Base-by-base conservation (phyloP, 2,888 invertebrate species). In the Phania funesta region DNA sequence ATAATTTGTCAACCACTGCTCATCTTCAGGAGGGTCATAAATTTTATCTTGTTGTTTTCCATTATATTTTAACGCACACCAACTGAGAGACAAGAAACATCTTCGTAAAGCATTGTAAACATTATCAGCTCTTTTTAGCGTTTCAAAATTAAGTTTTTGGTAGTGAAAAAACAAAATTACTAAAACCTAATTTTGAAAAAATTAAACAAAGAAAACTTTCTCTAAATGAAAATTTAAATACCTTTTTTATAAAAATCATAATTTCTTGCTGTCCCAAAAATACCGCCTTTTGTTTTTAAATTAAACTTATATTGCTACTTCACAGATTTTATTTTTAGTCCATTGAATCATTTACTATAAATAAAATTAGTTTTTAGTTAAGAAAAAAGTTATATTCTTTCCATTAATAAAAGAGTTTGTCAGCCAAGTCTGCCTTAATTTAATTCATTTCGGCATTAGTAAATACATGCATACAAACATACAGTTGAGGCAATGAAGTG, bases 201-300 rank as follows among this genome's bases (percentile, higher is more conserved):
- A n/a, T n/a, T n/a, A n/a, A 44, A 29, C 46, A 71, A 52, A 78
- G 70, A 50, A 60, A 70, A 80, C 80, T 80, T 80, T 80, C 80
- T 80, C 80, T 41, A 46, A 70, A 58, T 64, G 75, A 64, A 75
- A 74, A 68, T 54, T 65, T 80, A 54, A 80, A 44, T 3, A 38
- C 22, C 18, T 46, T 22, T 24, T 64, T 56, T 46, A 20, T 26
- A 35, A 26, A 38, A 65, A 48, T 26, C n/a, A n/a, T n/a, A n/a
- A 26, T 6, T 26, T 13, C 18, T 9, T 32, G 35, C 35, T 13
- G 35, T 38, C 2, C 1, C 0, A 35, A 35, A 9, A 35, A 35
- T 3, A 5, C 26, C 6, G 6, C 3, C 6, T 5, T 26, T 6
- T 26, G 6, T 6, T 44, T 68, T 35, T 1, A 46, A 46, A 32